A percentile compares a stretch with the other conserved stretches of the same genome.
Evolutionary conservation across 2,888 invertebrate genomes (phyloP).

Genomic region (Halictus ligatus): DNA sequence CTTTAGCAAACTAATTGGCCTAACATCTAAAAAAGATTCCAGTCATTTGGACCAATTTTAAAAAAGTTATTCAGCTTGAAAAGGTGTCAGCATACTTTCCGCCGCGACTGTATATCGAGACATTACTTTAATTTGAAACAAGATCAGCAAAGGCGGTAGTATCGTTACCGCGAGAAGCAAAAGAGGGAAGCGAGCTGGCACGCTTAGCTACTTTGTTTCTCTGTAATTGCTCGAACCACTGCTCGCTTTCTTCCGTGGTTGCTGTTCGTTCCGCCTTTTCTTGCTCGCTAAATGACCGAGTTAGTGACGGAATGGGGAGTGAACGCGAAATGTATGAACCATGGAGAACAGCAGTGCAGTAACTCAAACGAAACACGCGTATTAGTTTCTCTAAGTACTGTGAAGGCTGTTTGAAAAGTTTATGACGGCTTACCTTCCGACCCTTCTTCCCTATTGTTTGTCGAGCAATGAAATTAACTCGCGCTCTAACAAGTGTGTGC

Average conservation of each 20-base stretch:
- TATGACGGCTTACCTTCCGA: conserved; percentile 36
- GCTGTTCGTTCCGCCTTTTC: conserved; percentile 13
- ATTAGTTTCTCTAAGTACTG: conserved; percentile 42
- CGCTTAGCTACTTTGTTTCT: conserved; percentile 20
- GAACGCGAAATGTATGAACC: conserved; percentile 45
- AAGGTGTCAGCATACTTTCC: no score
- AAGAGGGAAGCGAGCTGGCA: background rate
- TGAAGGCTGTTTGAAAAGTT: conserved; percentile 39
- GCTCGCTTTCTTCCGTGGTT: background rate
- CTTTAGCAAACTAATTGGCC: no score
- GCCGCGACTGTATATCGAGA: background rate
- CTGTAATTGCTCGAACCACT: conserved; percentile 19
- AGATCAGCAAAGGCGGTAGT: background rate
- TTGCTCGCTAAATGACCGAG: conserved; percentile 43
- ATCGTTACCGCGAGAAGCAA: background rate
- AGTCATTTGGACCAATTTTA: no score
- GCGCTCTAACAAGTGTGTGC: background rate
- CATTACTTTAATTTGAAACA: background rate
- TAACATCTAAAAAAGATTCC: no score
- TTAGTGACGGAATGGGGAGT: conserved; percentile 39
- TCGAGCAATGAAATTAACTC: background rate
- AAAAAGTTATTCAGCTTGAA: no score
- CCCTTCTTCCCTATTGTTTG: conserved; percentile 5
- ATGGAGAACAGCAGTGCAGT: conserved; percentile 39
- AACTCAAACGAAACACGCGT: conserved; percentile 50